These are phyloP conservation scores for Leptura quadrifasciata DNA, from an alignment of 2,888 invertebrate genomes.

Conservation along the genomic window DNA sequence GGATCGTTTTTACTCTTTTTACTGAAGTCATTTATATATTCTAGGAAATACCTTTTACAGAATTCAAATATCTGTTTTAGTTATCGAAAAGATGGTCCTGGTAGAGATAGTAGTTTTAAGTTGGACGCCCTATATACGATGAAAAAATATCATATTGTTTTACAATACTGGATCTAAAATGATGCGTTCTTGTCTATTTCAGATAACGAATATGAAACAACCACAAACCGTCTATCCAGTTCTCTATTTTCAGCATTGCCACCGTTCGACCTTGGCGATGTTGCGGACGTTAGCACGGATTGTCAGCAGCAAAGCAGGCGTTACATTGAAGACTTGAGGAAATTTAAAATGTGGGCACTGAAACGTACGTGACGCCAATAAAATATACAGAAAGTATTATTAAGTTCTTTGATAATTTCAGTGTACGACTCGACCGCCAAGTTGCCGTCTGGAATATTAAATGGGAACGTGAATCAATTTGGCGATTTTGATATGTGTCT, in stretches of 20 bases:
- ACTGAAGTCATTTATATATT: too few species aligned
- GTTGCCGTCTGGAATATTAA: constrained; percentile 71
- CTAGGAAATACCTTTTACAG: too few species aligned
- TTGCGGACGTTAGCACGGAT: constrained; percentile 65
- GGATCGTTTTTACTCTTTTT: too few species aligned
- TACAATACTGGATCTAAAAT: neutral
- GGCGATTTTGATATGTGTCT: constrained; percentile 73
- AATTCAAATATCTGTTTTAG: too few species aligned
- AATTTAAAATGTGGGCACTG: constrained; percentile 71
- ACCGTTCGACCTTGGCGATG: constrained; percentile 68
- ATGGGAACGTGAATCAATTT: constrained; percentile 72
- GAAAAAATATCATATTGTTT: too few species aligned
- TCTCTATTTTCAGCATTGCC: constrained; percentile 65
- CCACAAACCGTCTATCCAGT: constrained; percentile 63
- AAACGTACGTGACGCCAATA: constrained; percentile 67
- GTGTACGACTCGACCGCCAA: constrained; percentile 74
- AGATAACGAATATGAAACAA: constrained; percentile 66
- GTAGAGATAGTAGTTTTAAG: too few species aligned
- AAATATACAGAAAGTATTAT: constrained; percentile 20
- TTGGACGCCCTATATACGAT: too few species aligned
- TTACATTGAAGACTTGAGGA: constrained; percentile 67
- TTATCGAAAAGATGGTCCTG: too few species aligned
- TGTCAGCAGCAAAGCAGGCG: constrained; percentile 68
- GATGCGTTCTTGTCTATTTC: constrained; percentile 55
- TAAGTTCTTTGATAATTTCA: constrained; percentile 58